A percentile compares a stretch with the other conserved stretches of the same genome.
Conservation (phyloP, 2,888 invertebrate species). For the Melikaiella ostensackeni region DNA sequence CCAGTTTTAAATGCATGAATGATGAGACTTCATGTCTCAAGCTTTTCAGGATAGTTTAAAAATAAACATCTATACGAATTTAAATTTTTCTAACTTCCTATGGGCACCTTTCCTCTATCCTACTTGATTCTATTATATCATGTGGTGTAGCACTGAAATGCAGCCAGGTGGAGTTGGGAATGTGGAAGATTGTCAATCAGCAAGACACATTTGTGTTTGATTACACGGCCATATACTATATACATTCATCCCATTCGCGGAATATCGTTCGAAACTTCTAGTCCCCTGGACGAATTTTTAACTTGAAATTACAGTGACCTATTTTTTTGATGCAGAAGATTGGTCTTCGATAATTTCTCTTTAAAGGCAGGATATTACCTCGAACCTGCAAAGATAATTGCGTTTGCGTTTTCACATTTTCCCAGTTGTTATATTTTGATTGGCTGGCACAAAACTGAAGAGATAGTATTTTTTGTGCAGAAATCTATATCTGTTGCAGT, state of each 20-base stretch:
- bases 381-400: slow-evolving; percentile 7
- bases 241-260: slow-evolving; percentile 50
- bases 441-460: background rate
- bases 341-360: slow-evolving; percentile 28
- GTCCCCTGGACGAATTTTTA: slow-evolving; percentile 60
- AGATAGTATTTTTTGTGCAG: background rate
- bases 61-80: no score
- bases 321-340: slow-evolving; percentile 6
- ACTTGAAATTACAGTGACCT: slow-evolving; percentile 47
- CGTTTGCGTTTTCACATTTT: background rate
- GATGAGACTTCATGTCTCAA: no score
- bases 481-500: background rate
- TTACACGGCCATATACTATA: slow-evolving; percentile 60
- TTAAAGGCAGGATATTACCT: slow-evolving; percentile 31
- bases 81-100: no score
- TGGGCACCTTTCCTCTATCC: no score
- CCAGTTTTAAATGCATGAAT: no score
- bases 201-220: slow-evolving; percentile 68
- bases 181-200: slow-evolving; percentile 71
- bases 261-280: slow-evolving; percentile 56
- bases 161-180: slow-evolving; percentile 40
- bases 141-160: slow-evolving; percentile 31
- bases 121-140: slow-evolving; percentile 55
- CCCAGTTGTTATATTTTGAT: background rate
- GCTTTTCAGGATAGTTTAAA: no score